Percentiles rank a stretch among this genome's conserved stretches.
Conservation (phyloP, 1,140 invertebrate genomes). For the Pseudomyrmex pallidus region DNA sequence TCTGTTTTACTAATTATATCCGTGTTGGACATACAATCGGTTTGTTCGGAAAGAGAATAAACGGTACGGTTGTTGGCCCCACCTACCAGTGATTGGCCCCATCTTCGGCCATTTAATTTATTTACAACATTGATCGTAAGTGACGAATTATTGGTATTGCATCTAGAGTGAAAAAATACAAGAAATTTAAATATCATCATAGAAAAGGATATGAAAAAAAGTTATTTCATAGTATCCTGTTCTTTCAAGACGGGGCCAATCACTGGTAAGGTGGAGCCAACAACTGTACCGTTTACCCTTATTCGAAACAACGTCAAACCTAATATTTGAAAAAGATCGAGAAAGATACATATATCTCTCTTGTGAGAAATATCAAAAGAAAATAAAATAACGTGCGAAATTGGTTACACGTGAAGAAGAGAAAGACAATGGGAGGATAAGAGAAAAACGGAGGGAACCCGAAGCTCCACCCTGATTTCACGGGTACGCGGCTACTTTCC, state of each 20-base stretch:
- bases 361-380: conserved; percentile 6
- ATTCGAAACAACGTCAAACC: conserved; percentile 19
- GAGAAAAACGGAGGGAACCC: conserved; percentile 56
- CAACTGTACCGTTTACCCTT: no score
- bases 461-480: conserved; percentile 74
- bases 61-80: no score
- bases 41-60: conserved; percentile 72
- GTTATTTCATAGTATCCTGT: no score
- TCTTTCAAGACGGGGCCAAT: no score
- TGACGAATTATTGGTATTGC: no score
- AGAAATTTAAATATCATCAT: no score
- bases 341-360: conserved; percentile 2
- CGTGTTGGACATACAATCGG: conserved; percentile 71
- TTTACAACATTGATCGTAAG: no score
- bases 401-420: conserved; percentile 21
- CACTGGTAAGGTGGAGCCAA: no score
- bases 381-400: conserved; percentile 34
- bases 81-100: no score
- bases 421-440: conserved; percentile 10
- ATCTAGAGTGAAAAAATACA: no score
- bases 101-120: no score
- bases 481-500: conserved; percentile 61
- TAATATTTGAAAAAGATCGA: conserved; percentile 22
- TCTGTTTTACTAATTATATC: not conserved
- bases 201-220: no score